Evolutionary conservation across 2,888 invertebrate species (phyloP).

Genomic region (Leucania comma): DNA sequence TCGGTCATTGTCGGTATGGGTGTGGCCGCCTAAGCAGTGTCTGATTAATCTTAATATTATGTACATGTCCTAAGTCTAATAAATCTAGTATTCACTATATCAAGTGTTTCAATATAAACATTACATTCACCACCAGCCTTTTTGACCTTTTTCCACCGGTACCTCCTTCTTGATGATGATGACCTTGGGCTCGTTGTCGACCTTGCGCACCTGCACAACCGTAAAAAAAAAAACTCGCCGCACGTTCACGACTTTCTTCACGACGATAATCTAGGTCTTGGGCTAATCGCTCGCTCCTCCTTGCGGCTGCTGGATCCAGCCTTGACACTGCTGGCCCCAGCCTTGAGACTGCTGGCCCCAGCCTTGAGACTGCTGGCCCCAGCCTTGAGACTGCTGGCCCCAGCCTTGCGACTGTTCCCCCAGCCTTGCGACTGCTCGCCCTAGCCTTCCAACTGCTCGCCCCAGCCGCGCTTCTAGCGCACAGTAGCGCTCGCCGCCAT

Average conservation of each 20-base stretch:
- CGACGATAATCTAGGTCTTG: conserved; percentile 67
- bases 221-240: conserved; percentile 73
- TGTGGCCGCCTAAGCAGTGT: too few species aligned
- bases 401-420: not conserved
- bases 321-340: too few species aligned
- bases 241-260: conserved; percentile 75
- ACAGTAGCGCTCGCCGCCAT: conserved; percentile 40
- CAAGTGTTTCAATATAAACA: too few species aligned
- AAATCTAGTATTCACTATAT: too few species aligned
- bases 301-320: too few species aligned
- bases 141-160: conserved; percentile 54
- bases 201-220: conserved; percentile 73
- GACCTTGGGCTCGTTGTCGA: conserved; percentile 77
- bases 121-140: conserved; percentile 21
- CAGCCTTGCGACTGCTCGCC: not conserved
- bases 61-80: too few species aligned
- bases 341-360: not conserved
- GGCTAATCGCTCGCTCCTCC: conserved; percentile 30
- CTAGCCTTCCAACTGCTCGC: not conserved
- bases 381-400: not conserved
- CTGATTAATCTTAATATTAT: too few species aligned
- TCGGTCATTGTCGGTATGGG: too few species aligned
- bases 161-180: conserved; percentile 79
- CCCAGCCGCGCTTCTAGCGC: conserved; percentile 56
- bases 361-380: not conserved